Evolutionary conservation across 1,140 invertebrate species (phyloP).

Genomic region (Diachasma alloeum): DNA sequence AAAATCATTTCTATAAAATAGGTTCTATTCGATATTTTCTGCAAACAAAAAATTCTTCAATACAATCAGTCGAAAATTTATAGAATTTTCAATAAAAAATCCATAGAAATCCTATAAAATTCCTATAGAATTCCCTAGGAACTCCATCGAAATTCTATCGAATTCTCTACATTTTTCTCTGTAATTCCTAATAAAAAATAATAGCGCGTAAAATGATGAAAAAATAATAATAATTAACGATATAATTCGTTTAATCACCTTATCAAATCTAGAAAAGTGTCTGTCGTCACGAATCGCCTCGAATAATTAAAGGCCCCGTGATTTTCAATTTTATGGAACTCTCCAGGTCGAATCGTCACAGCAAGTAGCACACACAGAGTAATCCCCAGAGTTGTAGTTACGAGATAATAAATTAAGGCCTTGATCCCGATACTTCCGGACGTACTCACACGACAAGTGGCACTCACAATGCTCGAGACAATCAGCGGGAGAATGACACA

Average conservation of each 20-base stretch:
- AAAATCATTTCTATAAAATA: too few species aligned
- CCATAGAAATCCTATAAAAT: too few species aligned
- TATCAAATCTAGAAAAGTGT: conserved; percentile 77
- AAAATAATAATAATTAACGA: too few species aligned
- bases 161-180: too few species aligned
- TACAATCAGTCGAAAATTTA: too few species aligned
- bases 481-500: conserved; percentile 72
- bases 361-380: conserved; percentile 70
- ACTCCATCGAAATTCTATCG: too few species aligned
- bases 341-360: conserved; percentile 70
- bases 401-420: conserved; percentile 73
- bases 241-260: conserved; percentile 60
- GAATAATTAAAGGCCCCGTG: conserved; percentile 16
- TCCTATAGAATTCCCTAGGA: too few species aligned
- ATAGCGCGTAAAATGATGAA: too few species aligned
- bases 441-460: conserved; percentile 66
- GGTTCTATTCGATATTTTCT: too few species aligned
- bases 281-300: conserved; percentile 68
- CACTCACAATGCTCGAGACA: conserved; percentile 69
- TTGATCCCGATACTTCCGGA: conserved; percentile 63
- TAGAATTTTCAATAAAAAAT: too few species aligned
- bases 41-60: too few species aligned
- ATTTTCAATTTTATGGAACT: conserved; percentile 34
- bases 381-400: conserved; percentile 72
- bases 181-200: too few species aligned